phyloP scores from a whole-genome alignment of 2,888 invertebrate genomes.

The Lysandra bellargus region DNA sequence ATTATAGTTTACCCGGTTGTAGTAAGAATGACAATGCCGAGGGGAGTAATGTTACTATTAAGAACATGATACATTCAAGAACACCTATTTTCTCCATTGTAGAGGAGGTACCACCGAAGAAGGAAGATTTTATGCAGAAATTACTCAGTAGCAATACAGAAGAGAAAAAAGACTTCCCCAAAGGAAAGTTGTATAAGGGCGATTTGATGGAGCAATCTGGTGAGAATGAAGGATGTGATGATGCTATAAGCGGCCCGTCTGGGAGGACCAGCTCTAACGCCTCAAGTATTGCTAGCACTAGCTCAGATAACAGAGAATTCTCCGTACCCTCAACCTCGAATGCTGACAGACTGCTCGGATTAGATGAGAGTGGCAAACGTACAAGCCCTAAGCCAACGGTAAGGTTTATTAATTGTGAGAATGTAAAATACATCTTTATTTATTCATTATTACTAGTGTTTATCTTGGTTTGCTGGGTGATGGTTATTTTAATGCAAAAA shows the following conservation, averaged over 20 bases:
- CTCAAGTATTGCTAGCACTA: constrained; percentile 65
- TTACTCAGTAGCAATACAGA: constrained; percentile 61
- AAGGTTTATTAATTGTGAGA: constrained; percentile 39
- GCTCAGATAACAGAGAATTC: constrained; percentile 66
- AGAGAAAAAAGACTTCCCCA: constrained; percentile 68
- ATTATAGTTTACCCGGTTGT: constrained; percentile 66
- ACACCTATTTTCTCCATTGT: constrained; percentile 47
- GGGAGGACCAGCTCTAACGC: constrained; percentile 67
- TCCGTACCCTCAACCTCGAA: constrained; percentile 71
- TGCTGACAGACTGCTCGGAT: constrained; percentile 67
- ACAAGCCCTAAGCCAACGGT: constrained; percentile 59
- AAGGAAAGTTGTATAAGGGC: constrained; percentile 70
- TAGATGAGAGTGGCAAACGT: constrained; percentile 55
- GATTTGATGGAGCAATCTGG: constrained; percentile 53
- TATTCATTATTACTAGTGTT: not conserved
- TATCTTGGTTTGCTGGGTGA: not conserved
- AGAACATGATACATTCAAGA: constrained; percentile 63
- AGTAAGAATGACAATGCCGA: constrained; percentile 61
- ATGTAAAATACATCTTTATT: not conserved
- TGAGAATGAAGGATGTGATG: constrained; percentile 56
- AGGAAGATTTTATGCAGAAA: constrained; percentile 72
- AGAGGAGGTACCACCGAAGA: constrained; percentile 50
- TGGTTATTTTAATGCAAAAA: no score
- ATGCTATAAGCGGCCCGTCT: constrained; percentile 54
- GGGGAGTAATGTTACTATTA: constrained; percentile 65